Conservation (phyloP, 2,797 vertebrate species). For the Otolemur crassicaudatus region DNA sequence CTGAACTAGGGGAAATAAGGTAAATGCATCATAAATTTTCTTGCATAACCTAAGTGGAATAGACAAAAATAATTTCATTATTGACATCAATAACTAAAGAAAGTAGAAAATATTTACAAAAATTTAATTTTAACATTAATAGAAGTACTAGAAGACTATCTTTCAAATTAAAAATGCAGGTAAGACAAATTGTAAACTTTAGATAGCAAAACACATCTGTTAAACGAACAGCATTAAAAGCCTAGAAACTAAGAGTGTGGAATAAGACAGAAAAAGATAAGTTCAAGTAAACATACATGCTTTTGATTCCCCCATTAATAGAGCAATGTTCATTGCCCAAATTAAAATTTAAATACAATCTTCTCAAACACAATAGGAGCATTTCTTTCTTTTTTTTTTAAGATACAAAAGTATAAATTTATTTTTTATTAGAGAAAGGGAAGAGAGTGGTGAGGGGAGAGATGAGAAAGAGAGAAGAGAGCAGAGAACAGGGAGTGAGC, state of each 20-base stretch:
- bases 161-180: background rate
- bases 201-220: background rate
- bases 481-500: too few species aligned
- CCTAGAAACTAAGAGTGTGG: background rate
- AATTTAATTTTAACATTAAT: background rate
- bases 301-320: background rate
- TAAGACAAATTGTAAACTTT: background rate
- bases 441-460: too few species aligned
- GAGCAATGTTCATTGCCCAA: background rate
- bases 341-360: background rate
- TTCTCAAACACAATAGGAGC: background rate
- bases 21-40: background rate
- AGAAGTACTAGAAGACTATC: background rate
- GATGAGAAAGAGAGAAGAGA: too few species aligned
- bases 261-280: background rate
- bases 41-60: background rate
- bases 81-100: background rate
- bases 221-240: background rate
- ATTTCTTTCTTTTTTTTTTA: background rate
- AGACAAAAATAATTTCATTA: background rate
- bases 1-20: background rate
- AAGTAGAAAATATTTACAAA: conserved; percentile 17
- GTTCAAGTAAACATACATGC: background rate
- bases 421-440: too few species aligned
- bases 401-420: too few species aligned